Evolutionary conservation across 2,797 vertebrate genomes (phyloP), one percentile per base, ranked within the genome.

Genomic region (Channallabes apus): DNA sequence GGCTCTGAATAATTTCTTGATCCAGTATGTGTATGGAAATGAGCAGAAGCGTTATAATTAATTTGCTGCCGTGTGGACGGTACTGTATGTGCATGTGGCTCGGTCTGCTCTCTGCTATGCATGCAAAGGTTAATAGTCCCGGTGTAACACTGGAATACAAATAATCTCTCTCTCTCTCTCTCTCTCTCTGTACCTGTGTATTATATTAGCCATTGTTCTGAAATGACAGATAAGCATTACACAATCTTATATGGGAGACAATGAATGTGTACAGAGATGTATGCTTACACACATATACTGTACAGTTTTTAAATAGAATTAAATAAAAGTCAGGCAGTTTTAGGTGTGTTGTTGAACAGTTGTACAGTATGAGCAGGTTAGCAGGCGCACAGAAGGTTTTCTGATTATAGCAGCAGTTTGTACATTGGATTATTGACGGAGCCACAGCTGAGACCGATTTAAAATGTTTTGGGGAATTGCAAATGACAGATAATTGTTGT

Each of bases 81-180:
- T n/a, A n/a, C n/a, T n/a, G 68, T n/a, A 51, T 46, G 77, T 54
- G 51, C 58, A 54, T 62, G 61, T 17, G 75, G 64, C 87, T 62
- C 76, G 72, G 87, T 91, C 91, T 87, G 89, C 88, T 87, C 86
- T 84, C 85, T 83, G 86, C 83, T 83, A 85, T 85, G 85, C 86
- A 89, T 83, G 84, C 86, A 56, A 71, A 88, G 88, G 90, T 89
- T 91, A 90, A 91, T 88, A 87, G 90, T 87, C 86, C 90, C 88
- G 88, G 38, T 64, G 15, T 61, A 80, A 64, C 46, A 87, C 38
- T 27, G 20, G 76, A 68, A 22, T 89, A 82, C 76, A 89, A 83
- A 54, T 87, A 68, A 72, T n/a, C n/a, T n/a, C n/a, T n/a, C n/a
- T n/a, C n/a, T n/a, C n/a, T 68, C 82, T 79, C 35, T 85, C 82